phyloP scores from a whole-genome alignment of 1,140 invertebrate species.

The Adoxophyes honmai region DNA sequence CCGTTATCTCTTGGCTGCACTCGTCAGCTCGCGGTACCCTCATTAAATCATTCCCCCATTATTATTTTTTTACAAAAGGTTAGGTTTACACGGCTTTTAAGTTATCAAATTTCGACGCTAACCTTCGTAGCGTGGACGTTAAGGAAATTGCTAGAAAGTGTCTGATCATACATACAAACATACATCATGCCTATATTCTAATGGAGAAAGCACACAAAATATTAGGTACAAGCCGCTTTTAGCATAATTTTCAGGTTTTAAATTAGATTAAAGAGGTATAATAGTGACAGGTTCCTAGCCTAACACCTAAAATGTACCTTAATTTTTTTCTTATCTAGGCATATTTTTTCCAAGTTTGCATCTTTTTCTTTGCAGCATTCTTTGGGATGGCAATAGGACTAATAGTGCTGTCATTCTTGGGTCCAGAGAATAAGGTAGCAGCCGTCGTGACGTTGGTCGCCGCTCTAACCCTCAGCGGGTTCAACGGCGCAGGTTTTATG shows the following conservation, averaged over 20 bases:
- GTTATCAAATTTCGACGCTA: not conserved
- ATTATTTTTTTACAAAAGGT: not conserved
- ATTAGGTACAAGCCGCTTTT: too few species aligned
- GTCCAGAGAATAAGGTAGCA: slow-evolving; percentile 33
- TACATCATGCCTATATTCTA: too few species aligned
- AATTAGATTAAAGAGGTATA: too few species aligned
- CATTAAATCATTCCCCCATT: not conserved
- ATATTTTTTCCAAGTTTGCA: too few species aligned
- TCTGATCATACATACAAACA: too few species aligned
- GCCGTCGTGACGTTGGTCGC: slow-evolving; percentile 38
- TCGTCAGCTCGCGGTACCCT: not conserved
- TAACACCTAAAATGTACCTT: too few species aligned
- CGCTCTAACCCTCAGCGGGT: slow-evolving; percentile 45
- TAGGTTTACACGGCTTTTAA: not conserved
- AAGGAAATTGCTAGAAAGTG: too few species aligned
- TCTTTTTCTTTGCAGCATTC: slow-evolving; percentile 33
- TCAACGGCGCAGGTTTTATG: slow-evolving; percentile 45
- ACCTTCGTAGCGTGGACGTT: too few species aligned
- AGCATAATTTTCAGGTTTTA: too few species aligned
- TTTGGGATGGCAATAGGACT: slow-evolving; percentile 39
- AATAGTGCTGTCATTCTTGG: slow-evolving; percentile 39
- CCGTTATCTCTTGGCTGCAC: not conserved
- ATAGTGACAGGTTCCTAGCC: too few species aligned
- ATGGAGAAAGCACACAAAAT: too few species aligned
- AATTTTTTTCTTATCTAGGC: too few species aligned